These are phyloP conservation scores for Vidua macroura DNA, from an alignment of 2,113 vertebrate genomes.

Conservation along the genomic window DNA sequence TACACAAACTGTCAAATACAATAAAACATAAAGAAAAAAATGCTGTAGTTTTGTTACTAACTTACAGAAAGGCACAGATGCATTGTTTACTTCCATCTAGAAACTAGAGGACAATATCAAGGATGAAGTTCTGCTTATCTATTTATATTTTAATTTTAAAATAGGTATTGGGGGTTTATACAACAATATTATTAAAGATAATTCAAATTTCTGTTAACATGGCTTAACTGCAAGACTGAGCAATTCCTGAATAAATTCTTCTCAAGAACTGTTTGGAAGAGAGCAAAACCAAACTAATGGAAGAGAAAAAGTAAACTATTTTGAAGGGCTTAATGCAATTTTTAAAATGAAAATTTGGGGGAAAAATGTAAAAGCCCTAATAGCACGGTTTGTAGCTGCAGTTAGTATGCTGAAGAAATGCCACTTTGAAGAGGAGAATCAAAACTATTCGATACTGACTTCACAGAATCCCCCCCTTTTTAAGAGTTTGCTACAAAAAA, in stretches of 20 bases:
- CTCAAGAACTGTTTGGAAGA: background rate
- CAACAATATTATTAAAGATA: background rate
- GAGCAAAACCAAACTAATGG: background rate
- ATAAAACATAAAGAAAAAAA: background rate
- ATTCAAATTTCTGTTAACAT: background rate
- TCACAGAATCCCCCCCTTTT: accelerated
- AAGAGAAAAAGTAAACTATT: background rate
- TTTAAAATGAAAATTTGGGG: accelerated
- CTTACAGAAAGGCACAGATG: background rate
- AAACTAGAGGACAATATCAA: background rate
- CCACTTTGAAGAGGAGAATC: background rate
- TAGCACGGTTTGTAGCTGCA: background rate
- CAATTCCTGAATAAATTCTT: background rate
- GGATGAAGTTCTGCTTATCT: background rate
- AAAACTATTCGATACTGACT: background rate
- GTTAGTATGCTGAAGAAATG: background rate
- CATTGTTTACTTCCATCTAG: background rate
- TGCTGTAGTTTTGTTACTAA: background rate
- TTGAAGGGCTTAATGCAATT: background rate
- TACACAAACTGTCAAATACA: background rate
- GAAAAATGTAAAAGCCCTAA: background rate
- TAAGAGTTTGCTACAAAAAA: background rate
- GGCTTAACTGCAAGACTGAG: background rate
- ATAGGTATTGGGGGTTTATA: background rate
- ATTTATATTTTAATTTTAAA: background rate